phyloP scores from a whole-genome alignment of 2,888 invertebrate species.

The Nineta flava region DNA sequence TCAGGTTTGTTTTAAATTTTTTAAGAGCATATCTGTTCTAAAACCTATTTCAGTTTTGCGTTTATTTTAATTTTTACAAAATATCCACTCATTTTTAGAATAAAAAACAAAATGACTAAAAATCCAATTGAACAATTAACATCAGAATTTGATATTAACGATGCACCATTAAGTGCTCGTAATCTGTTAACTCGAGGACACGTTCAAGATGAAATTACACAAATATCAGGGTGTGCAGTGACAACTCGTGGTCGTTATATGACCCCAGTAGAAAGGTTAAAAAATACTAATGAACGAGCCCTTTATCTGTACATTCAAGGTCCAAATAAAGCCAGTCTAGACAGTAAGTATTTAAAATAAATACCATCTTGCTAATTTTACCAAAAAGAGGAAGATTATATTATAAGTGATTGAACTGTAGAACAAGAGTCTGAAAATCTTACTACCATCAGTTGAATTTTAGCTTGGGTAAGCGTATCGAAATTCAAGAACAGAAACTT shows the following conservation, averaged over 20 bases:
- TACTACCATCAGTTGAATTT: too few relatives aligned
- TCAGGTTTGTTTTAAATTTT: too few relatives aligned
- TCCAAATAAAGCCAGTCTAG: slow-evolving; percentile 32
- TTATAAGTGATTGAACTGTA: too few relatives aligned
- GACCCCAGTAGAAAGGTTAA: slow-evolving; percentile 31
- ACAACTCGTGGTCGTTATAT: slow-evolving; percentile 40
- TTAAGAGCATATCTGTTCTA: too few relatives aligned
- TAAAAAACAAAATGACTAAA: slow-evolving; percentile 1
- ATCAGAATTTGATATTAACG: slow-evolving; percentile 41
- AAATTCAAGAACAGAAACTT: too few relatives aligned
- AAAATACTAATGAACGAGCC: slow-evolving; percentile 32
- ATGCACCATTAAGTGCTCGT: slow-evolving; percentile 36
- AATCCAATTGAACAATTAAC: slow-evolving; percentile 17
- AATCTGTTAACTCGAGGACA: slow-evolving; percentile 38
- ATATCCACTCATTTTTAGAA: too few relatives aligned
- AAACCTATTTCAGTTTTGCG: too few relatives aligned
- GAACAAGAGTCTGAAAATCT: too few relatives aligned
- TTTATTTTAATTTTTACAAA: too few relatives aligned
- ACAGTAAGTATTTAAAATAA: slow-evolving; percentile 19
- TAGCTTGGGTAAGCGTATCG: too few relatives aligned
- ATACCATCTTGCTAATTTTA: too few relatives aligned
- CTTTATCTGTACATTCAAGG: slow-evolving; percentile 39
- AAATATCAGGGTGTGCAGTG: slow-evolving; percentile 30
- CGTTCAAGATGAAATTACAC: slow-evolving; percentile 39
- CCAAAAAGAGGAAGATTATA: too few relatives aligned